Percentiles rank a stretch among this genome's conserved stretches.
These are phyloP conservation scores for Lamprotornis superbus DNA, from an alignment of 2,113 vertebrate genomes.

Conservation along the genomic window DNA sequence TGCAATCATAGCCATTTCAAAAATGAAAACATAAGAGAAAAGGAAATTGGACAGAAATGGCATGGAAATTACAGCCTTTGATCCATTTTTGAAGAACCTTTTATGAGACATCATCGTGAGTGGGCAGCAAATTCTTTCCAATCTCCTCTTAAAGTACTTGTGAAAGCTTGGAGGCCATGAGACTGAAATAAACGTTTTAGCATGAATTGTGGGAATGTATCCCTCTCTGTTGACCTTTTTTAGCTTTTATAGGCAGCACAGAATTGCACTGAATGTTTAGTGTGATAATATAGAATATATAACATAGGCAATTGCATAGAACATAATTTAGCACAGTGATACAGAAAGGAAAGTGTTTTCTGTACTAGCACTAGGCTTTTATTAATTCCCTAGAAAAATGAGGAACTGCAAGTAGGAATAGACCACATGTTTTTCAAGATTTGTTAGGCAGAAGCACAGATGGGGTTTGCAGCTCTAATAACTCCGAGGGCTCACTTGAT, in stretches of 20 bases:
- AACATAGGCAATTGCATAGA: background rate
- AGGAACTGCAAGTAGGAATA: background rate
- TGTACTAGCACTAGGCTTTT: background rate
- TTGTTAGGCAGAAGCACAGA: background rate
- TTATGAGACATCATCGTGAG: slow-evolving; percentile 72
- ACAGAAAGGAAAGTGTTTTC: slow-evolving; percentile 5
- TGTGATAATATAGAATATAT: slow-evolving; percentile 9
- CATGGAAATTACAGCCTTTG: slow-evolving; percentile 80
- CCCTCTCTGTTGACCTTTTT: slow-evolving; percentile 48
- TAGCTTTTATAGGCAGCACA: slow-evolving; percentile 27
- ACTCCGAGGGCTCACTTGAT: background rate
- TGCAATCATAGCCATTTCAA: slow-evolving; percentile 79
- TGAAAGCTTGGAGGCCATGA: slow-evolving; percentile 63
- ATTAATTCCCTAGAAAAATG: background rate
- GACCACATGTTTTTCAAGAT: background rate
- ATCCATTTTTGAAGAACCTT: slow-evolving; percentile 71
- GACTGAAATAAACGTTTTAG: slow-evolving; percentile 64
- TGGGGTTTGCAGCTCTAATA: background rate
- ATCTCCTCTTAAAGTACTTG: slow-evolving; percentile 67
- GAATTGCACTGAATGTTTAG: slow-evolving; percentile 56
- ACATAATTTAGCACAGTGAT: background rate
- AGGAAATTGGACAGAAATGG: slow-evolving; percentile 81
- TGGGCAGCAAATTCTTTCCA: slow-evolving; percentile 72
- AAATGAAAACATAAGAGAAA: slow-evolving; percentile 77
- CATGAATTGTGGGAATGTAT: slow-evolving; percentile 45